phyloP scores from a whole-genome alignment of 2,888 invertebrate genomes.

The Nephrotoma flavescens region DNA sequence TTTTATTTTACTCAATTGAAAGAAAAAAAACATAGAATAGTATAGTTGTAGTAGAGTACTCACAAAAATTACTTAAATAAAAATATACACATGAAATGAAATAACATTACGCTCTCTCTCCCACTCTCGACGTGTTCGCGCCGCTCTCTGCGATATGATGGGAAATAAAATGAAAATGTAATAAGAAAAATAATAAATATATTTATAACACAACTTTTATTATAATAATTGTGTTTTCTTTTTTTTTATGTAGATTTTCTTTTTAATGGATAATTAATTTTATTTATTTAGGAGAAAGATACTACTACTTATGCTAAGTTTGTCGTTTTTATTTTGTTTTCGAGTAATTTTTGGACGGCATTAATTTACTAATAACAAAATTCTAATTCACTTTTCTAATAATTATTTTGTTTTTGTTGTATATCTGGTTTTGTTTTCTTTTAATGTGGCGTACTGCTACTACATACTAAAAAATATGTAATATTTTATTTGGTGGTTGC shows the following conservation, averaged over 20 bases:
- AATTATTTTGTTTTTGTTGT: neutral
- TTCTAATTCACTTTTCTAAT: neutral
- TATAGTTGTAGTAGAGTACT: neutral
- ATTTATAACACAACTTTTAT: neutral
- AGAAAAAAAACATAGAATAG: neutral
- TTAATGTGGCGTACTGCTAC: neutral
- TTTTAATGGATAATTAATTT: neutral
- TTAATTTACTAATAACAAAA: neutral
- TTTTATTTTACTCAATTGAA: neutral
- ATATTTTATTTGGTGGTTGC: neutral
- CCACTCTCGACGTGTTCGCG: neutral
- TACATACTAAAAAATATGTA: neutral
- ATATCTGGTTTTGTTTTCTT: neutral
- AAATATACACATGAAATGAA: neutral
- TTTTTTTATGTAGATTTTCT: neutral
- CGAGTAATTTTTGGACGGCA: neutral
- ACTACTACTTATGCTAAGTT: neutral
- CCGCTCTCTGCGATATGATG: neutral
- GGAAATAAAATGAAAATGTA: neutral
- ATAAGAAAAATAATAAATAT: neutral
- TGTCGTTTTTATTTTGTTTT: neutral
- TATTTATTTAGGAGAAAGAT: neutral
- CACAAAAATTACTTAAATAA: neutral
- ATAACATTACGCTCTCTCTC: neutral
- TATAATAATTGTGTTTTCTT: neutral